Evolutionary conservation across 2,113 vertebrate species (phyloP), one percentile per base, ranked within the genome.

Genomic region (Chlorodrepanis virens): DNA sequence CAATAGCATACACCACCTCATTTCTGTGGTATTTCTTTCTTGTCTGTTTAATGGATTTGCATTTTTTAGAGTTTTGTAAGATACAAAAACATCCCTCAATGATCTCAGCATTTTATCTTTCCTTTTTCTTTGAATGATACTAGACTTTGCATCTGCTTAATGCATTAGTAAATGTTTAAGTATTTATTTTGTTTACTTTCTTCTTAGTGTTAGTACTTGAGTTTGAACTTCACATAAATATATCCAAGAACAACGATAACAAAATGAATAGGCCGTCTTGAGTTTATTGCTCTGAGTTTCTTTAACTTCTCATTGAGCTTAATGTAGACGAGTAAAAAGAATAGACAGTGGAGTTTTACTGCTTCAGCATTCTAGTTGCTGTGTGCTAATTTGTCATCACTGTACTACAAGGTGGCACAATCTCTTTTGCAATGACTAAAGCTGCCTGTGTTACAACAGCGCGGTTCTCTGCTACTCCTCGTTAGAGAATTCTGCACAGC

Each of bases 111-210:
- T 35, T 76, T 44, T 53, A 18, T 71, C 20, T 23, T 68, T 82
- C 59, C 20, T 74, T 91, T 91, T 69, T 67, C 29, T 85, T 86
- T 59, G 25, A 39, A 16, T 82, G 8, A 6, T 52, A 44, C 7
- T 57, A 57, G 54, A 29, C 9, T 82, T 78, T 42, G 12, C 14
- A 47, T 50, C 72, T 57, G 20, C 20, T 47, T 74, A 81, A 70
- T 59, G 39, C 2, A 2, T 57, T 84, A 61, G 35, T 67, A 75
- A 91, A 59, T 31, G 2, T 50, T 6, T 68, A 79, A 57, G 44
- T 56, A 54, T 69, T 76, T 63, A 23, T 81, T 84, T 69, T 91
- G n/a, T 67, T 90, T 80, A 67, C 29, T 75, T 71, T 82, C 20
- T 75, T 71, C 29, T 84, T 82, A 60, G 17, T 53, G 11, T 53